Evolutionary conservation across 2,797 vertebrate genomes (phyloP).

Genomic region (Smutsia gigantea): DNA sequence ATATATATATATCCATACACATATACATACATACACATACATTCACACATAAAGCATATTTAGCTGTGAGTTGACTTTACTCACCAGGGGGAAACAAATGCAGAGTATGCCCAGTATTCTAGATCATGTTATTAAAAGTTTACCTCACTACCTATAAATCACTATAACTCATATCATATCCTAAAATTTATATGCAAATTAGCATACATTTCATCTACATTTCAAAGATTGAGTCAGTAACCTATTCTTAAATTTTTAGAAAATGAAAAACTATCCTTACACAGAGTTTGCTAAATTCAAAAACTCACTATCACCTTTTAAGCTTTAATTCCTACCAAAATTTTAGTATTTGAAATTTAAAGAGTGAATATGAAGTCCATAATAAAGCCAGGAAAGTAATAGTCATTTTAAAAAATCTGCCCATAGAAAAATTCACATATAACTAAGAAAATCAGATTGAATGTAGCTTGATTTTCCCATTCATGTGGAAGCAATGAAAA

Average conservation of each 20-base stretch:
- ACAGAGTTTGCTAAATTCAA: constrained; percentile 21
- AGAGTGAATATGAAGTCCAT: not conserved
- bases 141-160: constrained; percentile 65
- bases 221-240: constrained; percentile 39
- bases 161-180: constrained; percentile 61
- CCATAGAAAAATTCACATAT: not conserved
- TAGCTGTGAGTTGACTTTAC: constrained; percentile 35
- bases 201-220: constrained; percentile 66
- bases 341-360: constrained; percentile 7
- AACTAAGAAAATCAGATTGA: not conserved
- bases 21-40: not conserved
- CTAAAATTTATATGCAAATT: constrained; percentile 60
- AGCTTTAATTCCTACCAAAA: constrained; percentile 52
- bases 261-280: constrained; percentile 46
- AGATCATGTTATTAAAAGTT: constrained; percentile 61
- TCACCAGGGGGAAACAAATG: constrained; percentile 33
- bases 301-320: not conserved
- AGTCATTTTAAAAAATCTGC: constrained; percentile 3
- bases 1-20: not conserved
- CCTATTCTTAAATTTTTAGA: constrained; percentile 34
- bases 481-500: not conserved
- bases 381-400: not conserved
- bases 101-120: constrained; percentile 31
- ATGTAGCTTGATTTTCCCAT: not conserved
- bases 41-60: not conserved